phyloP scores from a whole-genome alignment of 2,113 vertebrate genomes.

The Podiceps cristatus region DNA sequence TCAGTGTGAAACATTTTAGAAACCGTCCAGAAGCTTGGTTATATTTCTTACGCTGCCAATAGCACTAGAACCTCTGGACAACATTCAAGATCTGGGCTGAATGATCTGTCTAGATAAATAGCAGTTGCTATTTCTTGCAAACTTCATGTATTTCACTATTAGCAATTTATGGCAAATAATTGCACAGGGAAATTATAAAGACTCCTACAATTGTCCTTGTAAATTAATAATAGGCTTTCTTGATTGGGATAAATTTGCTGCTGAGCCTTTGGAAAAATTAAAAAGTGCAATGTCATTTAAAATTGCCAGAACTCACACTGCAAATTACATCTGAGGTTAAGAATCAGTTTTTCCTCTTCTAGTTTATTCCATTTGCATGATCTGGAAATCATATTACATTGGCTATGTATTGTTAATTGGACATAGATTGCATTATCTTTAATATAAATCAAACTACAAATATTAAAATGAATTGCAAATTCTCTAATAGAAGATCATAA shows the following conservation, averaged over 20 bases:
- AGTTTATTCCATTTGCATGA: constrained; percentile 89
- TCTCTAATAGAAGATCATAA: constrained; percentile 92
- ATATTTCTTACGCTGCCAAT: constrained; percentile 45
- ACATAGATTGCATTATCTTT: constrained; percentile 92
- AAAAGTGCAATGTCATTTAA: constrained; percentile 91
- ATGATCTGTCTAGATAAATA: constrained; percentile 68
- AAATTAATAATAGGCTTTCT: constrained; percentile 87
- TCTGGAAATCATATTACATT: constrained; percentile 90
- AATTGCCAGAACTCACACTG: constrained; percentile 85
- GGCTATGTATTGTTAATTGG: constrained; percentile 93
- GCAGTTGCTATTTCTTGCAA: constrained; percentile 74
- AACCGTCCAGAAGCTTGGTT: constrained; percentile 44
- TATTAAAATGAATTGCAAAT: constrained; percentile 95
- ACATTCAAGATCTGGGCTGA: constrained; percentile 48
- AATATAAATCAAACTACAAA: constrained; percentile 94
- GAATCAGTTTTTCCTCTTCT: constrained; percentile 82
- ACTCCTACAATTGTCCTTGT: constrained; percentile 86
- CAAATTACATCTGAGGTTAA: constrained; percentile 90
- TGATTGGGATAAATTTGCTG: constrained; percentile 89
- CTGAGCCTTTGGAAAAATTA: constrained; percentile 86
- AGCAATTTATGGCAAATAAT: constrained; percentile 84
- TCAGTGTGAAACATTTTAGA: constrained; percentile 74
- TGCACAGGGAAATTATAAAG: constrained; percentile 84
- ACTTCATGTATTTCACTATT: constrained; percentile 76
- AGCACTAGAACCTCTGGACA: constrained; percentile 42